These are phyloP conservation scores for Pocillopora damicornis DNA, from an alignment of 64 coral and sea anemone genomes.

Conservation along the genomic window DNA sequence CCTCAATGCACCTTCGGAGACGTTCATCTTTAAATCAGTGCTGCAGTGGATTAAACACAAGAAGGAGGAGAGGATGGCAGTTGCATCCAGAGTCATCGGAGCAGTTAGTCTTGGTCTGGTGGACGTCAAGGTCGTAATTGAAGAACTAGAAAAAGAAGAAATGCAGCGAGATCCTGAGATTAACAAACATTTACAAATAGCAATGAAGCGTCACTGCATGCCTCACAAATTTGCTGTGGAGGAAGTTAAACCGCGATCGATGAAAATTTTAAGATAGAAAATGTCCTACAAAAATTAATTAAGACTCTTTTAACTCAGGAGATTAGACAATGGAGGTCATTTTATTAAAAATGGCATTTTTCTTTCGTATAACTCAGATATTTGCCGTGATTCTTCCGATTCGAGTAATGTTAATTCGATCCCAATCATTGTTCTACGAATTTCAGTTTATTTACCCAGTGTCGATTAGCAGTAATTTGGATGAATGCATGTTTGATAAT, in stretches of 20 bases:
- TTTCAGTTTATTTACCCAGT: no score
- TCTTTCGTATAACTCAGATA: no score
- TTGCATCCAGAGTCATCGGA: neutral
- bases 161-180: neutral
- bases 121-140: neutral
- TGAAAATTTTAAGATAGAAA: neutral
- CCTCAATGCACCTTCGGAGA: slow-evolving; percentile 1
- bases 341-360: no score
- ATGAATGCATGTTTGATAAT: no score
- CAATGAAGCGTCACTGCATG: neutral
- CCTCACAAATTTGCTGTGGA: neutral
- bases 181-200: neutral
- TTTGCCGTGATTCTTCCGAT: no score
- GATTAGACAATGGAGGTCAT: no score
- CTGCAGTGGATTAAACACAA: slow-evolving; percentile 22
- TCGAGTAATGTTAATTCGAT: no score
- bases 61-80: neutral
- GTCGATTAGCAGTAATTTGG: no score
- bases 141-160: neutral
- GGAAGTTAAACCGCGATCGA: neutral
- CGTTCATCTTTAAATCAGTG: slow-evolving; percentile 13
- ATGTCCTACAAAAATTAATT: no score
- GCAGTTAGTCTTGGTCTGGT: neutral
- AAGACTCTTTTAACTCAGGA: no score
- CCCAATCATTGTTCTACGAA: no score